phyloP scores from a whole-genome alignment of 2,888 invertebrate species.

The Drosophila ezoana region DNA sequence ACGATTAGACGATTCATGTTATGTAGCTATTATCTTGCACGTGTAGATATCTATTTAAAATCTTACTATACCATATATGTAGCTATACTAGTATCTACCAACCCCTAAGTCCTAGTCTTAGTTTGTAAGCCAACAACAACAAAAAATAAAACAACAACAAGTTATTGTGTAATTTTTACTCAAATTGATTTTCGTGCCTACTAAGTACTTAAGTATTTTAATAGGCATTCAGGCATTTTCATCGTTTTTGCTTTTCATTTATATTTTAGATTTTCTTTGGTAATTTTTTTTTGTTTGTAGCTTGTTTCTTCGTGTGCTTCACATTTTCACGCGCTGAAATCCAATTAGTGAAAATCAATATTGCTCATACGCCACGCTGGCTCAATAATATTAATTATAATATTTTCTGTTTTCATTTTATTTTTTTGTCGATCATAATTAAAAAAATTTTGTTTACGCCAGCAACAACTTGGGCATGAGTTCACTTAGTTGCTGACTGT shows the following conservation, averaged over 20 bases:
- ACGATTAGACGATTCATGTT: no score
- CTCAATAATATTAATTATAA: slow-evolving; percentile 68
- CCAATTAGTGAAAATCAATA: slow-evolving; percentile 76
- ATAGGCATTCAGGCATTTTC: slow-evolving; percentile 37
- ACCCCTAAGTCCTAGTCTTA: neutral
- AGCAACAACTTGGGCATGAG: slow-evolving; percentile 14
- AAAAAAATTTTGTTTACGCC: slow-evolving; percentile 57
- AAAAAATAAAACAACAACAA: neutral
- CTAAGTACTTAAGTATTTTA: slow-evolving; percentile 48
- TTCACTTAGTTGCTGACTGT: slow-evolving; percentile 1
- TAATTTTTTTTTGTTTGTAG: slow-evolving; percentile 26
- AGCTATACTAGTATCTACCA: no score
- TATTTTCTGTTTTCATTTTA: slow-evolving; percentile 20
- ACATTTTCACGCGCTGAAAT: slow-evolving; percentile 61
- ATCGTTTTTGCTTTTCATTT: slow-evolving; percentile 22
- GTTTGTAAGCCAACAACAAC: slow-evolving; percentile 18
- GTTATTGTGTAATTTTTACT: neutral
- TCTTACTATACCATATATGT: no score
- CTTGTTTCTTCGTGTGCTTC: slow-evolving; percentile 29
- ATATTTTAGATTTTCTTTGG: slow-evolving; percentile 14
- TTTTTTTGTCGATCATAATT: slow-evolving; percentile 54
- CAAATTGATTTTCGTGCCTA: slow-evolving; percentile 42
- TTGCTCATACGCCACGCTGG: slow-evolving; percentile 74
- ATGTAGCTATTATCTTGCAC: no score
- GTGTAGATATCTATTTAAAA: no score